A percentile compares a stretch with the other conserved stretches of the same genome.
phyloP scores from a whole-genome alignment of 2,888 invertebrate species.

The Eupithecia subfuscata region DNA sequence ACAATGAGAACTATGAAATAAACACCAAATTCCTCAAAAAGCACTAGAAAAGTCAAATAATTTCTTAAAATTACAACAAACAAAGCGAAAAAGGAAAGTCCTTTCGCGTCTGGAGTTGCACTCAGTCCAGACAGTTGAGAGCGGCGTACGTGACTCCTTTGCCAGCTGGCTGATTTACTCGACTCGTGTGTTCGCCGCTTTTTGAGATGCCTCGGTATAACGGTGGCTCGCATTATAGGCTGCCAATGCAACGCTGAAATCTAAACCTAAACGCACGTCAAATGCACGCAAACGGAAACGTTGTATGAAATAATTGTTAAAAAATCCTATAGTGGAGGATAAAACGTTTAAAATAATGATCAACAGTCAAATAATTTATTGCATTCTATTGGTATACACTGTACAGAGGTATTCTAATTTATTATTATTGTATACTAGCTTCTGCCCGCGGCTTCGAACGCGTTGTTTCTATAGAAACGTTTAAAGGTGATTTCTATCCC shows the following conservation, averaged over 20 bases:
- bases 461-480: too few species aligned
- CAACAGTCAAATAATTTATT: too few species aligned
- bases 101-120: conserved; percentile 21
- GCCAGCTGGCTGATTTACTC: conserved; percentile 28
- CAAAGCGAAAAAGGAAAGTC: conserved; percentile 18
- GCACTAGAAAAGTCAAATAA: conserved; percentile 7
- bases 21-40: conserved; percentile 4
- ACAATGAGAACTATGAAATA: background rate
- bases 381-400: too few species aligned
- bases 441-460: too few species aligned
- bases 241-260: background rate
- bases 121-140: conserved; percentile 27
- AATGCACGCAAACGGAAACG: background rate
- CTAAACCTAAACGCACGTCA: background rate
- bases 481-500: too few species aligned
- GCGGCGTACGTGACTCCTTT: conserved; percentile 32
- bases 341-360: too few species aligned
- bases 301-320: background rate
- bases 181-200: conserved; percentile 5
- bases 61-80: conserved; percentile 12
- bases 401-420: too few species aligned
- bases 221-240: background rate
- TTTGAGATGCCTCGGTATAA: background rate
- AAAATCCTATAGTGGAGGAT: background rate
- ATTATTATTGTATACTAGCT: too few species aligned